Conservation (phyloP, 2,797 vertebrate species). For the Eulemur coronatus region DNA sequence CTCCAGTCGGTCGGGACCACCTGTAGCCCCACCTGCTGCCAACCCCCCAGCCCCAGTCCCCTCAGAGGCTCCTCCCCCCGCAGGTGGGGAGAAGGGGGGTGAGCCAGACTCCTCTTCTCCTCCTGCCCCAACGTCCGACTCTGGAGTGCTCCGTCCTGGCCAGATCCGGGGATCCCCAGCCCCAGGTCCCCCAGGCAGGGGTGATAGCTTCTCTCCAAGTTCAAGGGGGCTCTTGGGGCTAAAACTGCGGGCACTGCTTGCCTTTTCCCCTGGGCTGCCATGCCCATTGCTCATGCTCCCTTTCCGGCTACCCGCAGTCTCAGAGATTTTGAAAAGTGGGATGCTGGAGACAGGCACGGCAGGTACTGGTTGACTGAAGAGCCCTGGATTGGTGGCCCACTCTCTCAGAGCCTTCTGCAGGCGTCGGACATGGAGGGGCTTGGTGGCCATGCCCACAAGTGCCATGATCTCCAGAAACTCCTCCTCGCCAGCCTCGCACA, state of each 20-base stretch:
- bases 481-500: slow-evolving; percentile 97
- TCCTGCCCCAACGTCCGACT: slow-evolving; percentile 89
- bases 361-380: slow-evolving; percentile 94
- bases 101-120: slow-evolving; percentile 88
- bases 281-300: slow-evolving; percentile 92
- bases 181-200: slow-evolving; percentile 81
- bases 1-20: slow-evolving; percentile 88
- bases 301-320: slow-evolving; percentile 90
- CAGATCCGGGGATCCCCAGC: slow-evolving; percentile 84
- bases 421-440: slow-evolving; percentile 97
- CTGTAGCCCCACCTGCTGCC: slow-evolving; percentile 80
- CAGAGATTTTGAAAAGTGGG: slow-evolving; percentile 93
- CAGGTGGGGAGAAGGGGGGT: slow-evolving; percentile 83
- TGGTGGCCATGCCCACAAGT: slow-evolving; percentile 98
- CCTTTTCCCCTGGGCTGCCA: slow-evolving; percentile 88
- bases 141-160: slow-evolving; percentile 92
- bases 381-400: slow-evolving; percentile 95
- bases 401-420: slow-evolving; percentile 97
- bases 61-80: slow-evolving; percentile 71
- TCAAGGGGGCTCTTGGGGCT: slow-evolving; percentile 94
- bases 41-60: slow-evolving; percentile 69
- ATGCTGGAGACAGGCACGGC: slow-evolving; percentile 91
- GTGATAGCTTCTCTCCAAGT: slow-evolving; percentile 90
- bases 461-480: slow-evolving; percentile 99
- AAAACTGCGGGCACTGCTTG: slow-evolving; percentile 86